phyloP scores from a whole-genome alignment of 2,888 invertebrate species.

The Volucella inanis region DNA sequence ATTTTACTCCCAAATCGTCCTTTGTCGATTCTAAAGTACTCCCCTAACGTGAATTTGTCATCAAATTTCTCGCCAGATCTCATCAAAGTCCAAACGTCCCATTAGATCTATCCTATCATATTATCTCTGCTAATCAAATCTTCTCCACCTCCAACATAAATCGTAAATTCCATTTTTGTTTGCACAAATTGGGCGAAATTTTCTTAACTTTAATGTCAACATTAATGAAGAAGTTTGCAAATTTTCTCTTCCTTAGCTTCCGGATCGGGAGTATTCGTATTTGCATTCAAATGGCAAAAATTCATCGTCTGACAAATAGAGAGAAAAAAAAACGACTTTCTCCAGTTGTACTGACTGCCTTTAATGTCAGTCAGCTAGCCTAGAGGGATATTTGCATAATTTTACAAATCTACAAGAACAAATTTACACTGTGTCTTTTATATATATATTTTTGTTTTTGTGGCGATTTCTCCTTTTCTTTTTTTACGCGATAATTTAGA shows the following conservation, averaged over 20 bases:
- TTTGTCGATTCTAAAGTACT: no score
- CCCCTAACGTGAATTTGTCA: no score
- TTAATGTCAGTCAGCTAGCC: conserved; percentile 4
- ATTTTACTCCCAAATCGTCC: no score
- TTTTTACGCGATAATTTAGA: conserved; percentile 25
- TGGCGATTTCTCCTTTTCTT: not conserved
- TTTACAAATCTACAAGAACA: conserved; percentile 53
- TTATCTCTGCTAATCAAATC: no score
- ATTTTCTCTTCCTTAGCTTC: not conserved
- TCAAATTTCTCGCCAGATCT: no score
- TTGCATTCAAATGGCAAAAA: conserved; percentile 53
- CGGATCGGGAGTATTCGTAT: not conserved
- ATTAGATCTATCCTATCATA: no score
- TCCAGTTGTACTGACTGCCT: conserved; percentile 1
- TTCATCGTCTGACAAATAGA: conserved; percentile 9
- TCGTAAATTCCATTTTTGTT: no score
- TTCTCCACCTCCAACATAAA: no score
- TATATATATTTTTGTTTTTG: not conserved
- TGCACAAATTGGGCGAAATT: conserved; percentile 1
- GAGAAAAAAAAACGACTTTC: conserved; percentile 20
- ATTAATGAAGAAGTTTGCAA: conserved; percentile 9
- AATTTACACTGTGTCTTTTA: conserved; percentile 35
- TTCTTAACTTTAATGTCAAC: conserved; percentile 5
- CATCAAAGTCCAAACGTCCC: no score
- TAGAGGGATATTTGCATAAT: conserved; percentile 55